Evolutionary conservation across 2,888 invertebrate genomes (phyloP).

Genomic region (Hydrotaea diabolus): DNA sequence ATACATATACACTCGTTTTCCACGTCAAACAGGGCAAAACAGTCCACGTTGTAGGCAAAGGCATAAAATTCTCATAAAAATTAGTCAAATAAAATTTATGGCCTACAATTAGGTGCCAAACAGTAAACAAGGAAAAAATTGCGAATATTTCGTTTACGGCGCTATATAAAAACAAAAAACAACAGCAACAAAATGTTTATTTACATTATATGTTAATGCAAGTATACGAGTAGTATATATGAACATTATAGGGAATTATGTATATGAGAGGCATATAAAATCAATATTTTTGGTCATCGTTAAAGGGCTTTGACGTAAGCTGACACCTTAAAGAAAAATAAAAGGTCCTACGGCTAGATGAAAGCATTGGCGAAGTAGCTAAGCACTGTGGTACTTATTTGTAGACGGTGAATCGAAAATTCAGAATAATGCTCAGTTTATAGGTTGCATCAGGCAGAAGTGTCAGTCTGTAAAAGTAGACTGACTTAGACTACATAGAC

Average conservation of each 20-base stretch:
- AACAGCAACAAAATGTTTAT: background rate
- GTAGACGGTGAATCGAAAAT: no score
- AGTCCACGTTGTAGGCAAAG: background rate
- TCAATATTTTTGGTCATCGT: background rate
- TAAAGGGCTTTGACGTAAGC: background rate
- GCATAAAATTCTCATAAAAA: conserved; percentile 8
- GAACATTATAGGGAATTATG: no score
- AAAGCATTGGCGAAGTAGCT: no score
- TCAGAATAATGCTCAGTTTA: no score
- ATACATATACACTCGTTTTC: background rate
- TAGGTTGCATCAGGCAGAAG: no score
- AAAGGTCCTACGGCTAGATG: no score
- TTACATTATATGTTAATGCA: background rate
- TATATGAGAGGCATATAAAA: no score
- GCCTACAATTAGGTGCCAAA: conserved; percentile 40
- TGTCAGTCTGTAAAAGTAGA: no score
- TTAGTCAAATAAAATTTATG: conserved; percentile 38
- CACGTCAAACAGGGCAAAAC: background rate
- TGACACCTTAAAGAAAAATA: background rate
- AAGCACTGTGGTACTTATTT: no score
- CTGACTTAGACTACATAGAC: no score
- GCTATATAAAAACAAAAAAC: background rate
- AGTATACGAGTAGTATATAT: no score
- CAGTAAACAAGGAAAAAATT: no score
- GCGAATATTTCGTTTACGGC: conserved; percentile 2